phyloP scores from a whole-genome alignment of 1,140 invertebrate genomes.

The Drosophila bifasciata region DNA sequence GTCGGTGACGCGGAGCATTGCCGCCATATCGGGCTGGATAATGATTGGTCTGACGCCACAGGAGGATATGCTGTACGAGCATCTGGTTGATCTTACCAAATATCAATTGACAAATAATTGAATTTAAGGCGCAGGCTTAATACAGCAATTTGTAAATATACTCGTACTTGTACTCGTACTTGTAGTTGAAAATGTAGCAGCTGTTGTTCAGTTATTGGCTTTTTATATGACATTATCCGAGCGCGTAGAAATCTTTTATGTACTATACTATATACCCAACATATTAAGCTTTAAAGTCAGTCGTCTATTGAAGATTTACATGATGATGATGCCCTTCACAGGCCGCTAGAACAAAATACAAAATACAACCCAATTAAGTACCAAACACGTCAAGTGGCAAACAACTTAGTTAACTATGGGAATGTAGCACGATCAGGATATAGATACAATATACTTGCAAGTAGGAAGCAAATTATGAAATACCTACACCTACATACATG shows the following conservation, averaged over 20 bases:
- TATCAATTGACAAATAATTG: constrained; percentile 84
- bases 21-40: constrained; percentile 82
- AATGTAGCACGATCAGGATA: constrained; percentile 25
- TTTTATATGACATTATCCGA: constrained; percentile 74
- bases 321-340: constrained; percentile 77
- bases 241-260: constrained; percentile 49
- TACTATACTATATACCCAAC: constrained; percentile 50
- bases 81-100: constrained; percentile 80
- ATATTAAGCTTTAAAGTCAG: constrained; percentile 69
- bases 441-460: constrained; percentile 11
- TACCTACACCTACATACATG: constrained; percentile 36
- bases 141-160: constrained; percentile 43
- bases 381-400: constrained; percentile 8
- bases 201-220: constrained; percentile 76
- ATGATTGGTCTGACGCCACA: constrained; percentile 82
- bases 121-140: constrained; percentile 56
- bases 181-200: constrained; percentile 65
- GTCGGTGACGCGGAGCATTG: constrained; percentile 80
- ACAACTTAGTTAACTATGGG: constrained; percentile 49
- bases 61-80: constrained; percentile 82
- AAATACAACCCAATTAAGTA: constrained; percentile 25
- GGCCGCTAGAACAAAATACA: constrained; percentile 72
- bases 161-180: constrained; percentile 7
- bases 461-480: constrained; percentile 29
- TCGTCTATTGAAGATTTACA: constrained; percentile 43